A percentile compares a stretch with the other conserved stretches of the same genome.
Conservation (phyloP, 1,140 invertebrate species). For the Caenorhabditis briggsae region DNA sequence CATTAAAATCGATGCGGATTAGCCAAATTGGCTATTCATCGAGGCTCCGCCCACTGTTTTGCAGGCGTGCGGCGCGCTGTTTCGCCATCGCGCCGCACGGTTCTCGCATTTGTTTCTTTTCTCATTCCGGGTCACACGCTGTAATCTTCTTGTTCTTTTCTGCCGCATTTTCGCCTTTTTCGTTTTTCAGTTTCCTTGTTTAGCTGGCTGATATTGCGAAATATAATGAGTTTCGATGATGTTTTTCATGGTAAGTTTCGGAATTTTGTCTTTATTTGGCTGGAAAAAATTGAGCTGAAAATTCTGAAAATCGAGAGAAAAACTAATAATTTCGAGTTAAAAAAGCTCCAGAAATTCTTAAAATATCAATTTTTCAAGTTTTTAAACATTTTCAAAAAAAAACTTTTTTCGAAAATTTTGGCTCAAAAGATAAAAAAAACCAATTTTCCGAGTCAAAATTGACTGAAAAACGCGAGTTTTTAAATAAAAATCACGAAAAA, state of each 20-base stretch:
- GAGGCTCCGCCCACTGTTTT: not conserved
- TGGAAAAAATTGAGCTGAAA: not conserved
- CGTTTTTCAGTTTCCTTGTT: not conserved
- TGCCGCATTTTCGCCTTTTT: not conserved
- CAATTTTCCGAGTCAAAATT: too few relatives aligned
- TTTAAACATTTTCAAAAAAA: too few relatives aligned
- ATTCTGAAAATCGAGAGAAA: not conserved
- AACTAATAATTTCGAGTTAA: not conserved
- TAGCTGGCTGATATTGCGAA: not conserved
- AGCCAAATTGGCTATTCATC: not conserved
- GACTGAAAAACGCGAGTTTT: too few relatives aligned
- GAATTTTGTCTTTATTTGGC: not conserved
- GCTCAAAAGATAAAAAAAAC: too few relatives aligned
- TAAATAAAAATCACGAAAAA: too few relatives aligned
- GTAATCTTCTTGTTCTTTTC: constrained; percentile 9
- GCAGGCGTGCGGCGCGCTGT: not conserved
- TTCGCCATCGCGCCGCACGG: not conserved
- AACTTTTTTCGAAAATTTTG: too few relatives aligned
- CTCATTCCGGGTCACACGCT: not conserved
- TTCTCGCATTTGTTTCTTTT: not conserved
- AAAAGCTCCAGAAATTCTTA: not conserved
- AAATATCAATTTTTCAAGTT: too few relatives aligned
- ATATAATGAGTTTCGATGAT: constrained; percentile 33
- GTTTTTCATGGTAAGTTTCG: constrained; percentile 40
- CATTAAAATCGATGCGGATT: constrained; percentile 39